Evolutionary conservation across 2,888 invertebrate species (phyloP), one percentile per base, ranked within the genome.

Genomic region (Pyrochroa serraticornis): DNA sequence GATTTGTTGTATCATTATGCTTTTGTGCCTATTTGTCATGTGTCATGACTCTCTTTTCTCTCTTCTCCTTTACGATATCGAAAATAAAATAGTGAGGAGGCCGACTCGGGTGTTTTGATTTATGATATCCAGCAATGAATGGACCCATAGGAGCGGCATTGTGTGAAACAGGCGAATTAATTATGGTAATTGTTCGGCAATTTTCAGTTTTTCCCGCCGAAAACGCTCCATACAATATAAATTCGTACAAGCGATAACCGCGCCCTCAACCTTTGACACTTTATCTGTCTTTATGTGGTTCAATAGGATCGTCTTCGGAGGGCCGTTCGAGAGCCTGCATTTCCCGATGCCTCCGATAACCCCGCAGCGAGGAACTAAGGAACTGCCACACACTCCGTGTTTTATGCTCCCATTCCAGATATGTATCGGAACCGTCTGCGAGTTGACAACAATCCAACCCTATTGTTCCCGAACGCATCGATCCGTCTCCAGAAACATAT

Each of bases 1-100:
- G 68, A 67, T 70, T 68, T 70, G 73, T 69, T 68, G 67, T 71
- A 73, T 74, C 73, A 72, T 72, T 71, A 69, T 70, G 65, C 68
- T 60, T 68, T 72, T 72, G 70, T 71, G 59, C 47, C 60, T 63
- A 64, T 70, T 71, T 71, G 68, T 71, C 68, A 68, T 67, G 59
- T 60, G 68, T 67, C 69, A 69, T 65, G 65, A 49, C 58, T 60
- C 47, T 60, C 46, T 57, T 14, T 22, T 36, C 33, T 30, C 32
- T 37, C 38, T 51, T 43, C 53, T 54, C 9, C 31, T 51, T 45
- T 47, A n/a, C 47, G 12, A 32, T 48, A 42, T 42, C 38, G 10
- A 43, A 43, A n/a, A 35, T 35, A 35, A 10, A 35, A 10, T 9
- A 35, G 35, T 35, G 35, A 35, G 7, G n/a, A 39, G 22, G 13